Evolutionary conservation across 2,113 vertebrate species (phyloP).

Genomic region (Leucopsar rothschildi): DNA sequence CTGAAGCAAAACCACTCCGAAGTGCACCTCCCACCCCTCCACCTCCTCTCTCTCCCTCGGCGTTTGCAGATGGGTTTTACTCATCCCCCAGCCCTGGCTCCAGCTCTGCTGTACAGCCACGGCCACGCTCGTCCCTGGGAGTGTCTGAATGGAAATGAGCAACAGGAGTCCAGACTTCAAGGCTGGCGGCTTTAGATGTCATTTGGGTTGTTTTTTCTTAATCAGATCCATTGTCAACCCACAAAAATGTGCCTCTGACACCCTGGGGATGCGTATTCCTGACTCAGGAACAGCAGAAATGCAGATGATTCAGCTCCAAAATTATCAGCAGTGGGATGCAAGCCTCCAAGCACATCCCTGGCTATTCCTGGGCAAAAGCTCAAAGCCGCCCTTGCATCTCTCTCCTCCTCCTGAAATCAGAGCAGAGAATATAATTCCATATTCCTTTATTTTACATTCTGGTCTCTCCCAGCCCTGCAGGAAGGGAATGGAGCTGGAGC

Average conservation of each 20-base stretch:
- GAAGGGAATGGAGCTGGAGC: not conserved
- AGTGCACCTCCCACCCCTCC: not conserved
- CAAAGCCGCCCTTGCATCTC: conserved; percentile 37
- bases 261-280: not conserved
- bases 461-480: not conserved
- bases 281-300: conserved; percentile 10
- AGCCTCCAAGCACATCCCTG: conserved; percentile 27
- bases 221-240: not conserved
- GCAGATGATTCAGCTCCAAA: conserved; percentile 53
- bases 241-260: not conserved
- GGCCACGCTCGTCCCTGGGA: not conserved
- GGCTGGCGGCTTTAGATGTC: not conserved
- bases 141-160: not conserved
- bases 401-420: not conserved
- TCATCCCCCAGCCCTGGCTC: not conserved
- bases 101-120: not conserved
- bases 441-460: not conserved
- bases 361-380: conserved; percentile 51
- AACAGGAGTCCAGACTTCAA: not conserved
- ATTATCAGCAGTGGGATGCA: conserved; percentile 15
- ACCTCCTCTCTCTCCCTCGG: not conserved
- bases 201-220: not conserved
- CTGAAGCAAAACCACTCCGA: not conserved
- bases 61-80: not conserved
- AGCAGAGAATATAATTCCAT: not conserved